A percentile compares a stretch with the other conserved stretches of the same genome.
These are phyloP conservation scores for Druon quercuslanigerum DNA, from an alignment of 1,140 invertebrate species.

Conservation along the genomic window DNA sequence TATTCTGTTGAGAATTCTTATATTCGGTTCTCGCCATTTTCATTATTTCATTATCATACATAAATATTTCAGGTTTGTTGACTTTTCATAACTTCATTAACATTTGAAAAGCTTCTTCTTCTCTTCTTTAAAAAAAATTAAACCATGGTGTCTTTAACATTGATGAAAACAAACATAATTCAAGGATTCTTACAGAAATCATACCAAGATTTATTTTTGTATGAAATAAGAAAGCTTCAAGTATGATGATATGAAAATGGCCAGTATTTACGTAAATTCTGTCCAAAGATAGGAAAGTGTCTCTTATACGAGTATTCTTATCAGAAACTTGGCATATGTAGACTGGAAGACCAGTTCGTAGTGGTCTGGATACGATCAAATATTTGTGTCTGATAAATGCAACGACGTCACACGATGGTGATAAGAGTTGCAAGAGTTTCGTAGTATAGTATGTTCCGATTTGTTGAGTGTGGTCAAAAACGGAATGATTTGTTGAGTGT, in stretches of 20 bases:
- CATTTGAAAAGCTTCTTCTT: background rate
- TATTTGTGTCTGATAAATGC: no score
- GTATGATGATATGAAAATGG: conserved; percentile 72
- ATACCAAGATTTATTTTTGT: background rate
- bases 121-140: background rate
- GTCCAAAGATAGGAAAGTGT: conserved; percentile 74
- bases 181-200: background rate
- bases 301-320: conserved; percentile 69
- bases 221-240: conserved; percentile 70
- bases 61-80: background rate
- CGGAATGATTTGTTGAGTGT: no score
- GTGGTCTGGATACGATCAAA: no score
- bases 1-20: background rate
- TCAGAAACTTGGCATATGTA: conserved; percentile 78
- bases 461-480: no score
- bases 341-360: no score
- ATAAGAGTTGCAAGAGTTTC: no score
- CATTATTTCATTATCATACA: background rate
- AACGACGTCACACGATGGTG: no score
- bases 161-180: background rate
- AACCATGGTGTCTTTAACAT: background rate
- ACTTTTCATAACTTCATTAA: conserved; percentile 37
- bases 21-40: background rate
- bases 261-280: conserved; percentile 77
- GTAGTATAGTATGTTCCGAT: no score